Base-by-base conservation (phyloP, 2,797 vertebrate species). In the Oryzias sinensis region DNA sequence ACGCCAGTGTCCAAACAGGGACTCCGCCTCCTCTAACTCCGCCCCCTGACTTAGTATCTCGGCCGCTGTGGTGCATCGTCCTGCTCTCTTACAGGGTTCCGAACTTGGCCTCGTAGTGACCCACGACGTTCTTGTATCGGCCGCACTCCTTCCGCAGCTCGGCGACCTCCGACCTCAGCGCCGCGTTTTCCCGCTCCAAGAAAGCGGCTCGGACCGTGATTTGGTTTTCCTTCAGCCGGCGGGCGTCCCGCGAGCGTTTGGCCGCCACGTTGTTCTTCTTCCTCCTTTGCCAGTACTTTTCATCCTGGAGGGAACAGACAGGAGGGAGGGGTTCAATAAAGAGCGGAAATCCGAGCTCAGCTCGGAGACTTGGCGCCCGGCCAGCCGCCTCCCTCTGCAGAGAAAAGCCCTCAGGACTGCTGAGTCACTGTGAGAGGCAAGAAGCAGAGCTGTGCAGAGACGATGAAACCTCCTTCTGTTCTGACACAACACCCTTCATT, bases 211-310 rank as follows among this genome's bases (percentile, higher is more conserved):
- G 91, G 63, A 99, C 96, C 0, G 95, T 96, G 90, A 99, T 99
- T 91, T 98, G 97, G 70, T 99, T 99, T 82, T 99, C 97, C 89
- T 99, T 99, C 67, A 99, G 72, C 13, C 97, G 88, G 43, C 97
- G 92, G 52, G 97, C 97, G 0, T 98, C 97, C 1, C 97, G 94
- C 0, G 97, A 98, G 40, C 97, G 94, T 50, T 98, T 98, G 14
- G 97, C 97, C 0, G 97, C 97, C 76, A 98, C n/a, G 0, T 98
- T 99, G 81, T 99, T 99, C 88, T 99, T 99, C 87, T 94, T 97
- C 67, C 97, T 93, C 57, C 96, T 91, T 1, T 94, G 91, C 97
- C 97, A 99, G 40, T 99, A 99, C 43, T 94, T 96, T 0, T 97
- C 96, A 45, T 98, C 95, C 97, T 99, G 76, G 0, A 49, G 61